Base-by-base conservation (phyloP, 2,113 vertebrate genomes). In the Hystrix cristata region DNA sequence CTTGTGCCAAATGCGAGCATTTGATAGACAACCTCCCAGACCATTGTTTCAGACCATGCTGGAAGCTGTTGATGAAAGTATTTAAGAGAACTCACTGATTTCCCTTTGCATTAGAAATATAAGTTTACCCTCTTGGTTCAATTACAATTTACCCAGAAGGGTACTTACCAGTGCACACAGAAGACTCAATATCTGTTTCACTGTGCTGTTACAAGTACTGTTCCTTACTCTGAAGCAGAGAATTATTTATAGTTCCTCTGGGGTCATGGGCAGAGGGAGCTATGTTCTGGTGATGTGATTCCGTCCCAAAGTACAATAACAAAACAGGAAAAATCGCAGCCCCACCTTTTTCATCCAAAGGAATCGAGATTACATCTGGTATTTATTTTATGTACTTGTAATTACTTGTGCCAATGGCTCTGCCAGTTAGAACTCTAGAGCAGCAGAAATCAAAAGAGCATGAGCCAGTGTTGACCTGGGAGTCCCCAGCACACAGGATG, bases 251-350 rank as follows among this genome's bases (percentile, higher is more conserved):
- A 90, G 27, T n/a, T 43, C 65, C 57, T 59, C 81, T 25, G n/a
- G 21, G 62, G 51, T 69, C 81, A 18, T 13, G 57, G 7, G 7
- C 5, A 3, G 2, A 78, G 48, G 46, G 25, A 90, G 64, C 10
- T 53, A 16, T 29, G 31, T 62, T 76, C 38, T 76, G 53, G 10
- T 18, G 12, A 86, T 46, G 46, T 1, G 25, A 31, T 19, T 90
- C 65, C 60, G 15, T 72, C 34, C 62, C 29, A 14, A 85, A 72
- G 43, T 43, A 71, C 69, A 92, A 18, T 67, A 79, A 78, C 53
- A 92, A 92, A 96, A 81, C 31, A 92, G 84, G 60, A 95, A 76
- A 80, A 55, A 23, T 57, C 38, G 23, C 3, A 46, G 13, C 46
- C 53, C 57, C 57, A 60, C 34, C 48, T 82, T 85, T 64, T 29